Percentiles rank a stretch among this genome's conserved stretches.
Evolutionary conservation across 2,113 vertebrate genomes (phyloP).

Genomic region (Sigmodon hispidus): DNA sequence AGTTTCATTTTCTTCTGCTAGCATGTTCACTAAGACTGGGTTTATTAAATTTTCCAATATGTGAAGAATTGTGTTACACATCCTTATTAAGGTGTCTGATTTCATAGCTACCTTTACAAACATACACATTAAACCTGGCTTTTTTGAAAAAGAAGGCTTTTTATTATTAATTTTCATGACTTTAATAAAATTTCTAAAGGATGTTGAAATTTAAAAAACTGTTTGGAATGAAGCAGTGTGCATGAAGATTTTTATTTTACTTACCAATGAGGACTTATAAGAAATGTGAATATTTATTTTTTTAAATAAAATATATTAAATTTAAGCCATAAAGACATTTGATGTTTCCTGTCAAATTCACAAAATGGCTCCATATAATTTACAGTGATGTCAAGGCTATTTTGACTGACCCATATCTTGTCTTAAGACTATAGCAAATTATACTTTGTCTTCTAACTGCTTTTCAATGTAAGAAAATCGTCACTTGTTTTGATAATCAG

Average conservation of each 20-base stretch:
- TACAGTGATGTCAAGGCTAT: neutral
- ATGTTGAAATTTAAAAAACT: conserved; percentile 30
- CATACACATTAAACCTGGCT: neutral
- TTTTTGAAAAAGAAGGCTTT: conserved; percentile 18
- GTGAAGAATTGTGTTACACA: conserved; percentile 52
- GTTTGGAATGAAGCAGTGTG: conserved; percentile 17
- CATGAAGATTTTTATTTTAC: conserved; percentile 12
- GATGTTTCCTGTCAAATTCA: neutral
- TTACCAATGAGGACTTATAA: neutral
- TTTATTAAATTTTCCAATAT: conserved; percentile 48
- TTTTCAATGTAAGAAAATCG: conserved; percentile 51
- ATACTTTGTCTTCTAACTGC: conserved; percentile 38
- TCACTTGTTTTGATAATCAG: conserved; percentile 61
- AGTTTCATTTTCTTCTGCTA: conserved; percentile 72
- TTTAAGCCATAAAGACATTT: neutral
- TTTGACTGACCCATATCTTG: neutral
- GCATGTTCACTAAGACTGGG: conserved; percentile 53
- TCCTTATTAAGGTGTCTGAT: conserved; percentile 21
- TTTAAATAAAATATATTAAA: conserved; percentile 18
- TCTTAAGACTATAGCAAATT: neutral
- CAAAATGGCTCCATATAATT: conserved; percentile 36
- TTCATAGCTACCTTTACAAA: conserved; percentile 29
- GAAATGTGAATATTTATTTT: conserved; percentile 11
- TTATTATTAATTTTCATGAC: neutral
- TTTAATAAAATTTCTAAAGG: conserved; percentile 33